Evolutionary conservation across 1,140 invertebrate species (phyloP), one percentile per base, ranked within the genome.

Genomic region (Magallana gigas): DNA sequence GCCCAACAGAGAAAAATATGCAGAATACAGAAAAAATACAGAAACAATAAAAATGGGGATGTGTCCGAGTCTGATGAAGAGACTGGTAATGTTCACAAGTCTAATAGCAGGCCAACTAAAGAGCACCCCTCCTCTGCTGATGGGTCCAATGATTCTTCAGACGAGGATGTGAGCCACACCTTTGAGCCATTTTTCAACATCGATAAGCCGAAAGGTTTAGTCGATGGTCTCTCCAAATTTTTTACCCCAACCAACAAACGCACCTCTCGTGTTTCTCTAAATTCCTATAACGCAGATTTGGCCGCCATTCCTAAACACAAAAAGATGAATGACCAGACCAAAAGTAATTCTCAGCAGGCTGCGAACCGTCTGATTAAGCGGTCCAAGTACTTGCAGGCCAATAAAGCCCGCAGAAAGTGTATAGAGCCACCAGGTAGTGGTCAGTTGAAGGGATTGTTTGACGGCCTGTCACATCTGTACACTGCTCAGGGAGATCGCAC

Each of bases 381-480:
- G 80, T 94, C 93, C 56, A 93, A 91, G 90, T 57, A 92, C 29
- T 86, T 94, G 60, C 92, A 94, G 85, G 94, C 91, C n/a, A 92
- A 91, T 87, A 93, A 91, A 88, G 90, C 90, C 57, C 88, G 91
- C 36, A 92, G 89, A 84, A 92, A 91, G 76, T 85, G 48, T 56
- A 11, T 83, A 58, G 91, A 90, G 36, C 91, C 93, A 57, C 92
- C 96, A 90, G 96, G 96, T 48, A 95, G 95, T 90, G 96, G 96
- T 8, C 97, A 97, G 89, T 93, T 98, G 12, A 97, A 96, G 84
- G 96, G 97, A 29, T 94, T 98, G 1, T 98, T 97, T 94, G 97
- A 98, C 94, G 97, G 97, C 3, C 95, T 98, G 9, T 98, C 97
- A 87, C 97, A 98, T 93, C 96, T 98, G 90, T 98, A 97, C 92